Conservation (phyloP, 2,797 vertebrate species). For the Tympanoctomys barrerae region DNA sequence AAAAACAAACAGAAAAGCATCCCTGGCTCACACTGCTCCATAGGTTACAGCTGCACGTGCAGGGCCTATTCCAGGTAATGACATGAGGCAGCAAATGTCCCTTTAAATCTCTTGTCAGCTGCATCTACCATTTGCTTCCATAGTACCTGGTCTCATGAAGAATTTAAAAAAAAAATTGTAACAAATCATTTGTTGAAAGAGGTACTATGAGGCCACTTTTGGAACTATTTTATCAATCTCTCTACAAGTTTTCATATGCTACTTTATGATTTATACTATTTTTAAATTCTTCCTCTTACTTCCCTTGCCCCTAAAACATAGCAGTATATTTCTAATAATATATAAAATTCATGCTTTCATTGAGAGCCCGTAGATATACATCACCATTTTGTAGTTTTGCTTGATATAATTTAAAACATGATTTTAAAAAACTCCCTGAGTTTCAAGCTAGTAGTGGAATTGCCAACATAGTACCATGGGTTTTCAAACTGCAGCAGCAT, state of each 20-base stretch:
- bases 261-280: background rate
- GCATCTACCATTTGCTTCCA: no score
- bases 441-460: background rate
- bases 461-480: background rate
- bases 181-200: background rate
- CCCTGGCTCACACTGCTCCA: background rate
- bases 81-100: background rate
- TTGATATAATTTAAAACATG: constrained; percentile 28
- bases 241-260: background rate
- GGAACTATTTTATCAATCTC: background rate
- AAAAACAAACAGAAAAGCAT: no score
- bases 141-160: background rate
- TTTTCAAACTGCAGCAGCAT: background rate
- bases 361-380: background rate
- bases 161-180: background rate
- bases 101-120: background rate
- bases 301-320: background rate
- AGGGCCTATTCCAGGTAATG: background rate
- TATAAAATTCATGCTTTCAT: background rate
- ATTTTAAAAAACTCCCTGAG: background rate
- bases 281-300: background rate
- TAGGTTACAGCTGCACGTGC: rapidly evolving
- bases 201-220: background rate
- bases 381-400: background rate
- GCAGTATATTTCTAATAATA: background rate